Percentiles rank a stretch among this genome's conserved stretches.
Conservation (phyloP, 2,113 vertebrate species). For the Miniopterus natalensis region DNA sequence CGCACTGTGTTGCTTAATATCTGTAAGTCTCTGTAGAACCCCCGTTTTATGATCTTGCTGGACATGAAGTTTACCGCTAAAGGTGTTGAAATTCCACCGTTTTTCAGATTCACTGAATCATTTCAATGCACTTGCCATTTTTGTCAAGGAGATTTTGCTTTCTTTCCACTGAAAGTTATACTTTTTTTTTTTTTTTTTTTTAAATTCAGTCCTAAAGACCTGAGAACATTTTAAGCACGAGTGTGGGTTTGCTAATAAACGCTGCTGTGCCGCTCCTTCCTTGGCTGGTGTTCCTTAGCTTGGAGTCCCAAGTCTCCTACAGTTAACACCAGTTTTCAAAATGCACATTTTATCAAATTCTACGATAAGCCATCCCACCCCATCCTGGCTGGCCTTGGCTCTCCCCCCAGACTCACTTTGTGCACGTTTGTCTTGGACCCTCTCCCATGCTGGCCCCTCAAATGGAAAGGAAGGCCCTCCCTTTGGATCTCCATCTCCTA, state of each 20-base stretch:
- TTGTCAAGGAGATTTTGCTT: not conserved
- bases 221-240: not conserved
- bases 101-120: not conserved
- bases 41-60: slow-evolving; percentile 9
- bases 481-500: not conserved
- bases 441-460: not conserved
- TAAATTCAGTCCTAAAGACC: not conserved
- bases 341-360: not conserved
- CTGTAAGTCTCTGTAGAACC: not conserved
- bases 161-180: not conserved
- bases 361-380: rapidly evolving
- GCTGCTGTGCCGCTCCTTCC: not conserved
- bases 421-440: rapidly evolving
- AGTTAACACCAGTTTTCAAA: slow-evolving; percentile 66
- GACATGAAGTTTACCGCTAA: not conserved
- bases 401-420: not conserved
- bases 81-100: not conserved
- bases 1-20: not conserved
- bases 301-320: not conserved
- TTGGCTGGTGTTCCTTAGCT: not conserved
- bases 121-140: not conserved
- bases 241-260: not conserved
- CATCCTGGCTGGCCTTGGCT: not conserved
- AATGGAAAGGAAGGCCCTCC: not conserved
- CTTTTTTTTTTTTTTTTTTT: not conserved